Evolutionary conservation across 2,888 invertebrate species (phyloP).

Genomic region (Protophormia terraenovae): DNA sequence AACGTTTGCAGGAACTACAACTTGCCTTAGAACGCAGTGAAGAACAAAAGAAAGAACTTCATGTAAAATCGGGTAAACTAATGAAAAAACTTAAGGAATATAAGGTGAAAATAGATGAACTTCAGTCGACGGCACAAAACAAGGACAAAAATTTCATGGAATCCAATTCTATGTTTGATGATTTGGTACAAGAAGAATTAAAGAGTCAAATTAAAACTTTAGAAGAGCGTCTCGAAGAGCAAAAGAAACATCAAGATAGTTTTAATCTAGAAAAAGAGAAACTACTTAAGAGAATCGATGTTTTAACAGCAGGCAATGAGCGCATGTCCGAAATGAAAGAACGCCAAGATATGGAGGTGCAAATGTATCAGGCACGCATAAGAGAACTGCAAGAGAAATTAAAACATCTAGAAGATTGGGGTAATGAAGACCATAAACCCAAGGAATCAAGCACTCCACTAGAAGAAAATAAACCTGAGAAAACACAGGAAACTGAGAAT

Average conservation of each 20-base stretch:
- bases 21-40: conserved; percentile 83
- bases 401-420: conserved; percentile 83
- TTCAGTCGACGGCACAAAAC: conserved; percentile 66
- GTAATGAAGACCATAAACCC: conserved; percentile 54
- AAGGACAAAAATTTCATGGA: conserved; percentile 67
- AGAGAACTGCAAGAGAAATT: conserved; percentile 87
- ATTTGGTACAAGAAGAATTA: conserved; percentile 91
- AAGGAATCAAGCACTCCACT: background rate
- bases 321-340: conserved; percentile 91
- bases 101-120: conserved; percentile 85
- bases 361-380: conserved; percentile 87
- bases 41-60: conserved; percentile 85
- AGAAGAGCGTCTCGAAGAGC: conserved; percentile 86
- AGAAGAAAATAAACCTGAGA: background rate
- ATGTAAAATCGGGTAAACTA: conserved; percentile 89
- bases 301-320: conserved; percentile 89
- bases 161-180: conserved; percentile 80
- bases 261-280: conserved; percentile 86
- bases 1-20: conserved; percentile 84
- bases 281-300: conserved; percentile 87
- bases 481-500: background rate
- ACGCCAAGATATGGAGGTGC: conserved; percentile 89
- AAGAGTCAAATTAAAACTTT: conserved; percentile 85
- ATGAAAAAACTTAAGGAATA: conserved; percentile 92
- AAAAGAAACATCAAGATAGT: conserved; percentile 84